These are phyloP conservation scores for Armadillidium nasatum DNA, from an alignment of 1,140 invertebrate species.

Conservation along the genomic window DNA sequence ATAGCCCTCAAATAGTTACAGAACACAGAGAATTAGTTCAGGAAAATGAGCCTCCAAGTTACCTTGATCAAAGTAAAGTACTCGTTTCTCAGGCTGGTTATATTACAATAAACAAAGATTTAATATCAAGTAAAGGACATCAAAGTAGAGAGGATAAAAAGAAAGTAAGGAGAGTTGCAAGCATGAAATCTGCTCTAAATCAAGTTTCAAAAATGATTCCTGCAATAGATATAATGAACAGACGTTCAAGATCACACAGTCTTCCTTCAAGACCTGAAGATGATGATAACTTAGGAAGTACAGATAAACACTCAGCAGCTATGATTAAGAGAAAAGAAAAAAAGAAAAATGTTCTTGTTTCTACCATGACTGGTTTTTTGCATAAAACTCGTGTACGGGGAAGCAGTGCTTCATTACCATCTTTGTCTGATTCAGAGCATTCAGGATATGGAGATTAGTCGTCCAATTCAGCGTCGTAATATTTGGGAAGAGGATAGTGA, in stretches of 20 bases:
- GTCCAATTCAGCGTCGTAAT: conserved; percentile 36
- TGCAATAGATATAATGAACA: conserved; percentile 66
- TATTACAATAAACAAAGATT: conserved; percentile 65
- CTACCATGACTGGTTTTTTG: conserved; percentile 70
- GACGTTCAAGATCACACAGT: conserved; percentile 71
- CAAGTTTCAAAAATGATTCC: conserved; percentile 74
- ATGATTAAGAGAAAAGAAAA: conserved; percentile 34
- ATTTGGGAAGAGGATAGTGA: conserved; percentile 36
- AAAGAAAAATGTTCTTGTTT: conserved; percentile 70
- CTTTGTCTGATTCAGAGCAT: conserved; percentile 67
- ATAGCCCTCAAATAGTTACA: conserved; percentile 33
- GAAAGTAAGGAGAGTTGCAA: conserved; percentile 62
- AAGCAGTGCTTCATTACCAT: conserved; percentile 53
- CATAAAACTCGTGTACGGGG: conserved; percentile 56
- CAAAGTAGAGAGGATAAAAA: conserved; percentile 36
- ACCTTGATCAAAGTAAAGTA: conserved; percentile 50
- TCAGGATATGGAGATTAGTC: conserved; percentile 63
- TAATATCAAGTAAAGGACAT: conserved; percentile 26
- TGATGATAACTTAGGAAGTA: conserved; percentile 43
- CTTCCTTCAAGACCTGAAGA: conserved; percentile 60
- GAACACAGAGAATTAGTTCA: conserved; percentile 53
- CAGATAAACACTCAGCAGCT: conserved; percentile 46
- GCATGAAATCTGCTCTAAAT: conserved; percentile 69
- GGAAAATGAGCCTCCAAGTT: conserved; percentile 46
- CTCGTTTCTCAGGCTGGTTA: conserved; percentile 78